Evolutionary conservation across 2,797 vertebrate species (phyloP).

Genomic region (Brachymystax lenok): DNA sequence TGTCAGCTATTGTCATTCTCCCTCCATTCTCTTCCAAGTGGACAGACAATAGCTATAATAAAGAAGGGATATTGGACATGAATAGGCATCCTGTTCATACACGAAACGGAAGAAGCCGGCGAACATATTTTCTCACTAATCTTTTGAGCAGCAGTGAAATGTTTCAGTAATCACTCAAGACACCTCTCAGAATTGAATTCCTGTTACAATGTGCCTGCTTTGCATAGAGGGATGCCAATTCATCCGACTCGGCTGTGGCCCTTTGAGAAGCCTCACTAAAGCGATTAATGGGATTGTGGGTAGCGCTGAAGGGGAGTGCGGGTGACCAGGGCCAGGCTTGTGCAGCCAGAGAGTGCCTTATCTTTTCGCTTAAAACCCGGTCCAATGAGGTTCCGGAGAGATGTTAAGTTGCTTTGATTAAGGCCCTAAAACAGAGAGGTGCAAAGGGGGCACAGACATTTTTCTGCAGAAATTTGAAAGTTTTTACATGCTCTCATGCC

Average conservation of each 20-base stretch:
- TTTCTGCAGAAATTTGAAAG: slow-evolving; percentile 10
- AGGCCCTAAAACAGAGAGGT: slow-evolving; percentile 34
- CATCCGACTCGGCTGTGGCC: slow-evolving; percentile 71
- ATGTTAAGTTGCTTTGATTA: slow-evolving; percentile 44
- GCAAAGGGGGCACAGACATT: not conserved
- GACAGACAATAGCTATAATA: slow-evolving; percentile 22
- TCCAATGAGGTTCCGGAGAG: slow-evolving; percentile 18
- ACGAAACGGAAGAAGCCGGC: slow-evolving; percentile 15
- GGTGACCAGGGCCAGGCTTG: slow-evolving; percentile 48
- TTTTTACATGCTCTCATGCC: not conserved
- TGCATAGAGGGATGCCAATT: slow-evolving; percentile 76
- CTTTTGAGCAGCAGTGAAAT: slow-evolving; percentile 67
- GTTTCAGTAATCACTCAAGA: slow-evolving; percentile 77
- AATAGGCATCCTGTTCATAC: not conserved
- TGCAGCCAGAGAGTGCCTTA: slow-evolving; percentile 31
- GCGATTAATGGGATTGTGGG: slow-evolving; percentile 74
- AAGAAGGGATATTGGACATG: slow-evolving; percentile 1
- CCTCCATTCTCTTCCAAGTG: slow-evolving; percentile 16
- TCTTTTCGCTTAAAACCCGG: slow-evolving; percentile 48
- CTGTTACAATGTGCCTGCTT: slow-evolving; percentile 69
- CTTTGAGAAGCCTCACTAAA: slow-evolving; percentile 67
- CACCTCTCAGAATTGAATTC: slow-evolving; percentile 69
- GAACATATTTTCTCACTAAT: slow-evolving; percentile 52
- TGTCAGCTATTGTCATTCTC: slow-evolving; percentile 19
- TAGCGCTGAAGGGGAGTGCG: slow-evolving; percentile 57